These are phyloP conservation scores for Sarcophaga subvicina DNA, from an alignment of 2,888 invertebrate species.

Conservation along the genomic window DNA sequence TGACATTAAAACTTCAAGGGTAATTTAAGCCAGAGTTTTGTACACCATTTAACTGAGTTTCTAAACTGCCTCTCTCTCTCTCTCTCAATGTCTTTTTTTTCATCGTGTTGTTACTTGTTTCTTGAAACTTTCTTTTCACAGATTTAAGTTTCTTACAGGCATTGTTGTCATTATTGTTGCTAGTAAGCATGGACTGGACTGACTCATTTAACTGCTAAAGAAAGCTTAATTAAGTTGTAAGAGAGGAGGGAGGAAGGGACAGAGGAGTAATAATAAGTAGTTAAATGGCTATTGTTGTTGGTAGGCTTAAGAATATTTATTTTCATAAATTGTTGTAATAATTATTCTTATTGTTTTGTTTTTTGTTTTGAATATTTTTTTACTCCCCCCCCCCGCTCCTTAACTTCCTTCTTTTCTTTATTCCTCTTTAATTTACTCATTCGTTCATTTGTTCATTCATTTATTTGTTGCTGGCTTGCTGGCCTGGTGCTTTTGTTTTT, in stretches of 20 bases:
- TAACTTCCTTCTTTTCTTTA: neutral
- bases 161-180: slow-evolving; percentile 6
- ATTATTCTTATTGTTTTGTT: neutral
- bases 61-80: too few relatives aligned
- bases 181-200: neutral
- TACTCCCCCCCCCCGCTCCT: neutral
- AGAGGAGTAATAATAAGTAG: too few relatives aligned
- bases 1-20: slow-evolving; percentile 53
- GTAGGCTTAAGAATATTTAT: slow-evolving; percentile 26
- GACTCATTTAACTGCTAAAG: slow-evolving; percentile 25
- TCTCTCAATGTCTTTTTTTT: too few relatives aligned
- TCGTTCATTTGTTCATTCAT: neutral
- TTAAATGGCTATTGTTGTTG: too few relatives aligned
- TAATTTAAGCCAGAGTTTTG: slow-evolving; percentile 35
- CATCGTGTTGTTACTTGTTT: neutral
- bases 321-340: neutral
- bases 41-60: too few relatives aligned
- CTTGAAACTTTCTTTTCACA: too few relatives aligned
- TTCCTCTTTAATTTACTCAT: neutral
- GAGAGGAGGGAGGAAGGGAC: neutral
- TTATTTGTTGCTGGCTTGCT: too few relatives aligned
- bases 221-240: neutral
- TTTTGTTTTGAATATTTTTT: neutral
- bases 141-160: neutral
- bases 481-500: neutral